phyloP scores from a whole-genome alignment of 2,888 invertebrate genomes.

The Zygaena filipendulae region DNA sequence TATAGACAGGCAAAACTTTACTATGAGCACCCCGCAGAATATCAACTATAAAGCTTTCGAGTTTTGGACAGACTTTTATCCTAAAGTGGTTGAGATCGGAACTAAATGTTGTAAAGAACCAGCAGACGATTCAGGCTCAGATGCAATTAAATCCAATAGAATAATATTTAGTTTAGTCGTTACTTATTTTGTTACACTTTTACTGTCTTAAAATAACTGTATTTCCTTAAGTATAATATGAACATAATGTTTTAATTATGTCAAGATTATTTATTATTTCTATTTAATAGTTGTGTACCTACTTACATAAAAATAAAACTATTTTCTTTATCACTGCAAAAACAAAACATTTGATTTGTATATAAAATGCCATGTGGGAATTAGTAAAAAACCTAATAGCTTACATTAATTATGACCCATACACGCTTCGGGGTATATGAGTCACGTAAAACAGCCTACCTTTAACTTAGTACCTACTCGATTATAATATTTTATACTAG shows the following conservation, averaged over 20 bases:
- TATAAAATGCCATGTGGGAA: too few species aligned
- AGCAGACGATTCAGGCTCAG: conserved; percentile 44
- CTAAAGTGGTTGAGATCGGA: conserved; percentile 77
- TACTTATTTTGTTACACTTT: conserved; percentile 31
- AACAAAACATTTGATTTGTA: too few species aligned
- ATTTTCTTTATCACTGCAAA: too few species aligned
- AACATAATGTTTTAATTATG: conserved; percentile 4
- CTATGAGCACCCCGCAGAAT: conserved; percentile 75
- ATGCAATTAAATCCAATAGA: conserved; percentile 25
- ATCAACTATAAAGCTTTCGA: conserved; percentile 82
- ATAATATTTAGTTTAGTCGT: conserved; percentile 30
- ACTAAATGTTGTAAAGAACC: conserved; percentile 78
- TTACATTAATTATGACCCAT: too few species aligned
- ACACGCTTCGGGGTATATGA: too few species aligned
- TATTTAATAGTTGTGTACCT: too few species aligned
- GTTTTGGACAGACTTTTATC: conserved; percentile 89
- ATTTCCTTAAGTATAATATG: conserved; percentile 15
- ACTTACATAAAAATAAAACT: too few species aligned
- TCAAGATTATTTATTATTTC: conserved; percentile 16
- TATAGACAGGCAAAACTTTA: conserved; percentile 78
- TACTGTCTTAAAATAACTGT: conserved; percentile 35
- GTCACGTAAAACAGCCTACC: too few species aligned
- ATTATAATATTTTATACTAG: too few species aligned
- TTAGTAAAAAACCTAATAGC: too few species aligned
- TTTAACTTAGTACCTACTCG: too few species aligned